These are phyloP conservation scores for Drosophila gaucha DNA, from an alignment of 2,888 invertebrate species.

Conservation along the genomic window DNA sequence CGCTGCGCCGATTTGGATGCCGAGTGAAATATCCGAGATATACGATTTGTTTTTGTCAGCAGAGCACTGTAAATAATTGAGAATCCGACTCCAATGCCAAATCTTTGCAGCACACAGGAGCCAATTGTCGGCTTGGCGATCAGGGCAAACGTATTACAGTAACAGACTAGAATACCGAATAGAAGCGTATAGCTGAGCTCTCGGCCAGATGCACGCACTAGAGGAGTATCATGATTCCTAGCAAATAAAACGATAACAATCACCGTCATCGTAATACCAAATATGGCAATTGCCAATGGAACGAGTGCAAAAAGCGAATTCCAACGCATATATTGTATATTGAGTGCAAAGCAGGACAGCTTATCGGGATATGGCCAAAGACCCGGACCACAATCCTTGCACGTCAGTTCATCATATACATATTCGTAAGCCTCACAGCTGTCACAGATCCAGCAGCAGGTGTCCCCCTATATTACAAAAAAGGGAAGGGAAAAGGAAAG, in stretches of 20 bases:
- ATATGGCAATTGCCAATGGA: slow-evolving; percentile 87
- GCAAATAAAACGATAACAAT: slow-evolving; percentile 88
- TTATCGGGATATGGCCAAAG: slow-evolving; percentile 88
- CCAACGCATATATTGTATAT: slow-evolving; percentile 88
- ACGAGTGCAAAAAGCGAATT: slow-evolving; percentile 88
- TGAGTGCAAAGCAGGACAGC: slow-evolving; percentile 87
- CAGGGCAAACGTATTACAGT: slow-evolving; percentile 89
- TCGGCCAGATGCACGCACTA: slow-evolving; percentile 91
- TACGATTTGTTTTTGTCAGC: slow-evolving; percentile 90
- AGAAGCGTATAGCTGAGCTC: slow-evolving; percentile 91
- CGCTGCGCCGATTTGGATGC: slow-evolving; percentile 89
- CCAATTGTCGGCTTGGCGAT: slow-evolving; percentile 88
- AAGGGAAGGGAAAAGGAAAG: too few species aligned
- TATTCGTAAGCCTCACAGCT: slow-evolving; percentile 89
- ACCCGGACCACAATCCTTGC: slow-evolving; percentile 88
- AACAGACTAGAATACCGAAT: slow-evolving; percentile 89
- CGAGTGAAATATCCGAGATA: slow-evolving; percentile 90
- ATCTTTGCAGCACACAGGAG: slow-evolving; percentile 88
- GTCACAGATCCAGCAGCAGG: slow-evolving; percentile 92
- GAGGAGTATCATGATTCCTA: slow-evolving; percentile 88
- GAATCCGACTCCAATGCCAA: slow-evolving; percentile 90
- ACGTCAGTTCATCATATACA: slow-evolving; percentile 88
- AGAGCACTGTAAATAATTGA: slow-evolving; percentile 91
- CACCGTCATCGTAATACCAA: slow-evolving; percentile 87
- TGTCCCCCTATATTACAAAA: slow-evolving; percentile 86